Percentiles rank a stretch among this genome's conserved stretches.
Evolutionary conservation across 2,888 invertebrate species (phyloP).

Genomic region (Creontiades dilutus): DNA sequence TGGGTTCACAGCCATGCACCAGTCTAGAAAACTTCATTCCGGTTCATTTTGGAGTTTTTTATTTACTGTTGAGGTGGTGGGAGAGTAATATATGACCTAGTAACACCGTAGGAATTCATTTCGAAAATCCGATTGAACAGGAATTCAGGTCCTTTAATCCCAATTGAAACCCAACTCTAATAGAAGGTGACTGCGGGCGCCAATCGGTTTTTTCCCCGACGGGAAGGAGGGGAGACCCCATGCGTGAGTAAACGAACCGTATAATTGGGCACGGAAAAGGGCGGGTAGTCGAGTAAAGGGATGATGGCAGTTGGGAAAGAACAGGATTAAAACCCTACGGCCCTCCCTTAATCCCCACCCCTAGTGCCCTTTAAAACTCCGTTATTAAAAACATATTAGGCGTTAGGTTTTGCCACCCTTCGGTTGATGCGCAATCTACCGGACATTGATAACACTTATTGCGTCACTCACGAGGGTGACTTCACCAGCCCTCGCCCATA

Average conservation of each 20-base stretch:
- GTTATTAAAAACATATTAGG: constrained; percentile 72
- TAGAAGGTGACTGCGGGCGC: background rate
- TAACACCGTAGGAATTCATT: too few relatives aligned
- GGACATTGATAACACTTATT: constrained; percentile 73
- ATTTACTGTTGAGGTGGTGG: too few relatives aligned
- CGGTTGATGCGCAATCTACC: constrained; percentile 68
- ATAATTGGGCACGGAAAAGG: constrained; percentile 23
- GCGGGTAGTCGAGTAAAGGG: background rate
- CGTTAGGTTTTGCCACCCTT: constrained; percentile 58
- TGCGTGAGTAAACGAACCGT: constrained; percentile 37
- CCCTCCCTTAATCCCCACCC: background rate
- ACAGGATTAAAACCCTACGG: constrained; percentile 17
- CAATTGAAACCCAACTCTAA: too few relatives aligned
- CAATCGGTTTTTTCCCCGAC: background rate
- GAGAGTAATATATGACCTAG: too few relatives aligned
- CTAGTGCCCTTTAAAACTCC: constrained; percentile 11
- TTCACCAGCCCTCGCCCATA: constrained; percentile 70
- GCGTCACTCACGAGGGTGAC: constrained; percentile 67
- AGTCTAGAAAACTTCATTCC: too few relatives aligned
- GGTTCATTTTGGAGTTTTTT: too few relatives aligned
- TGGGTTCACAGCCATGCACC: too few relatives aligned
- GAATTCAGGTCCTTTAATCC: too few relatives aligned
- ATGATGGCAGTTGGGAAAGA: constrained; percentile 36
- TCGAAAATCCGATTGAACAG: too few relatives aligned
- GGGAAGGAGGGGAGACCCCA: background rate